Percentiles rank a stretch among this genome's conserved stretches.
Evolutionary conservation across 2,113 vertebrate species (phyloP).

Genomic region (Nestor notabilis): DNA sequence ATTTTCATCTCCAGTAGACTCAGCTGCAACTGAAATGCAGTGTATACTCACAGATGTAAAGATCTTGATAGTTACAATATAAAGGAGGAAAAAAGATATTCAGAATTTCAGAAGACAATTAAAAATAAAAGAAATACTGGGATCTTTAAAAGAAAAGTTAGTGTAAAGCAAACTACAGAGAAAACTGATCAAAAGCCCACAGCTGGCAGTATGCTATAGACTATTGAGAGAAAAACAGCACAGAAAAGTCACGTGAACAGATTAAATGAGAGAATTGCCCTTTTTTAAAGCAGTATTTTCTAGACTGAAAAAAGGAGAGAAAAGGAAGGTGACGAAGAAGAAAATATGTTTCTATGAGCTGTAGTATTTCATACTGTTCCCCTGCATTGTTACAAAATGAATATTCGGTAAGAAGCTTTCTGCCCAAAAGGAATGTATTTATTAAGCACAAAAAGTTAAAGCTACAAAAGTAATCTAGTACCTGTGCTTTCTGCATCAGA

Average conservation of each 20-base stretch:
- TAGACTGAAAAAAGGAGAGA: background rate
- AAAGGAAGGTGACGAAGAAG: background rate
- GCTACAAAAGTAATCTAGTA: background rate
- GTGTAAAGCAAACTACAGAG: background rate
- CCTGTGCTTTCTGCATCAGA: background rate
- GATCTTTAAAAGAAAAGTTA: background rate
- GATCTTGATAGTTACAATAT: background rate
- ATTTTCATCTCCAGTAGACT: background rate
- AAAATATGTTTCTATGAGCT: background rate
- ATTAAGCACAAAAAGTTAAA: background rate
- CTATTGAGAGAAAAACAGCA: background rate
- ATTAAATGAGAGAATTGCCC: background rate
- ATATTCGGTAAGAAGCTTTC: background rate
- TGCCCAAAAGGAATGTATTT: background rate
- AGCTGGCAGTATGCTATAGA: background rate
- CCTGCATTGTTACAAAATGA: background rate
- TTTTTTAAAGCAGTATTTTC: background rate
- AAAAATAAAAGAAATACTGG: background rate
- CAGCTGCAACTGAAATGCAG: background rate
- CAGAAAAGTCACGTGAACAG: background rate
- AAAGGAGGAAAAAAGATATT: background rate
- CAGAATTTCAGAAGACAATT: background rate
- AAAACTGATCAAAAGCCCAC: background rate
- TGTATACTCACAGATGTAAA: background rate
- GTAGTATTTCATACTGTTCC: background rate